phyloP scores from a whole-genome alignment of 2,888 invertebrate genomes.

The Drosophila neotestacea region DNA sequence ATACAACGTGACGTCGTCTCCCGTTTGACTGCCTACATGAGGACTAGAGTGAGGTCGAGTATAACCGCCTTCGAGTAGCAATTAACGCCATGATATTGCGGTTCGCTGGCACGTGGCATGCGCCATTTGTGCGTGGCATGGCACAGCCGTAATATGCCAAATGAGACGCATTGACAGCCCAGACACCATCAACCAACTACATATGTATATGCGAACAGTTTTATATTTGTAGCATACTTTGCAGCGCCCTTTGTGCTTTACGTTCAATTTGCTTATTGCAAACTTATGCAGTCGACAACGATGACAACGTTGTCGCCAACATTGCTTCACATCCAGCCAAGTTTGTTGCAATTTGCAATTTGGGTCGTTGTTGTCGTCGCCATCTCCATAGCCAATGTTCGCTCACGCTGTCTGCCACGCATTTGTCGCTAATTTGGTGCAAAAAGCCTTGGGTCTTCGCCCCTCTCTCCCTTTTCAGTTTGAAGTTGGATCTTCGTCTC shows the following conservation, averaged over 20 bases:
- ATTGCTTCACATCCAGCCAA: slow-evolving; percentile 53
- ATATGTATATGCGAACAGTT: slow-evolving; percentile 3
- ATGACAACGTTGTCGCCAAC: slow-evolving; percentile 65
- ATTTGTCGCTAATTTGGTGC: slow-evolving; percentile 75
- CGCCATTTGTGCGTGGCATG: slow-evolving; percentile 37
- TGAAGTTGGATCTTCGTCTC: slow-evolving; percentile 18
- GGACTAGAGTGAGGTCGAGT: slow-evolving; percentile 12
- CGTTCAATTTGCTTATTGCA: slow-evolving; percentile 77
- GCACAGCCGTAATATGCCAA: slow-evolving; percentile 61
- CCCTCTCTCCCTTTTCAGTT: not conserved
- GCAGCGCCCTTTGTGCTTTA: slow-evolving; percentile 37
- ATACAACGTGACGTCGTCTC: slow-evolving; percentile 27
- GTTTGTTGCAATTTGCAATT: slow-evolving; percentile 78
- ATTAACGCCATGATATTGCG: slow-evolving; percentile 79
- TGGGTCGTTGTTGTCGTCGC: slow-evolving; percentile 57
- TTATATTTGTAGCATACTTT: slow-evolving; percentile 58
- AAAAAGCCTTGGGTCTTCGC: slow-evolving; percentile 39
- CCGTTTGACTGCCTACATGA: slow-evolving; percentile 46
- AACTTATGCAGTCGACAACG: slow-evolving; percentile 69
- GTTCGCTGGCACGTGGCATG: slow-evolving; percentile 60
- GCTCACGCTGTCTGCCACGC: slow-evolving; percentile 35
- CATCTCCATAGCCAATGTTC: slow-evolving; percentile 1
- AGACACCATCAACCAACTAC: slow-evolving; percentile 16
- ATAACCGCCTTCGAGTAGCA: slow-evolving; percentile 72
- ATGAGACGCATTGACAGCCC: slow-evolving; percentile 63